Percentiles rank a stretch among this genome's conserved stretches.
These are phyloP conservation scores for Leptinotarsa undecemlineata DNA, from an alignment of 1,140 invertebrate species.

Conservation along the genomic window DNA sequence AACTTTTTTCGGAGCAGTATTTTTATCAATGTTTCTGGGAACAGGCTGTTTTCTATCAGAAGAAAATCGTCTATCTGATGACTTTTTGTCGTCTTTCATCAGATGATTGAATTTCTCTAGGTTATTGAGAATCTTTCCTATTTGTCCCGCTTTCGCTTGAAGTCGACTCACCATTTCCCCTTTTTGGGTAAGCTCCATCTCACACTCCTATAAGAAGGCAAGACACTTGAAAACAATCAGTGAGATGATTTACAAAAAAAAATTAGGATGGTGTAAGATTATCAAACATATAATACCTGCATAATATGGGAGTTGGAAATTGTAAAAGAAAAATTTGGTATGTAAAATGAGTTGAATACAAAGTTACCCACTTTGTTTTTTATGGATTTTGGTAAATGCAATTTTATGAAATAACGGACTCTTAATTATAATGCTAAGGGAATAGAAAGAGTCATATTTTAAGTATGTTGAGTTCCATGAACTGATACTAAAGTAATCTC, in stretches of 20 bases:
- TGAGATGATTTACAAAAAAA: not conserved
- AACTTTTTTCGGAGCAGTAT: constrained; percentile 35
- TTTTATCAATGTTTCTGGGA: constrained; percentile 34
- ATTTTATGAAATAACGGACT: too few relatives aligned
- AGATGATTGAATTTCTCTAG: constrained; percentile 82
- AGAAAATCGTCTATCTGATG: constrained; percentile 36
- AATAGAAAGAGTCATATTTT: too few relatives aligned
- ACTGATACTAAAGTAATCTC: too few relatives aligned
- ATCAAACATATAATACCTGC: too few relatives aligned
- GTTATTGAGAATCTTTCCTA: constrained; percentile 86
- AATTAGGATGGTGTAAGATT: too few relatives aligned
- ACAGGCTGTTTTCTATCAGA: constrained; percentile 24
- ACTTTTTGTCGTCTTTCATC: constrained; percentile 61
- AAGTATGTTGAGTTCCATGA: too few relatives aligned
- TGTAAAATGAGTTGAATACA: too few relatives aligned
- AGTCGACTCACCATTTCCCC: constrained; percentile 88
- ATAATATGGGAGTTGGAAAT: too few relatives aligned
- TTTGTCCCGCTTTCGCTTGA: constrained; percentile 86
- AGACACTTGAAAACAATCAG: constrained; percentile 7
- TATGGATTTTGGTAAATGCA: too few relatives aligned
- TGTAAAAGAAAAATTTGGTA: too few relatives aligned
- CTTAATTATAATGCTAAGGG: too few relatives aligned
- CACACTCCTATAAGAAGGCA: constrained; percentile 76
- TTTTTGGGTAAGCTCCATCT: constrained; percentile 88
- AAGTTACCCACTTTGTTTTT: too few relatives aligned